Base-by-base conservation (phyloP, 2,888 invertebrate genomes). In the Limnephilus rhombicus region DNA sequence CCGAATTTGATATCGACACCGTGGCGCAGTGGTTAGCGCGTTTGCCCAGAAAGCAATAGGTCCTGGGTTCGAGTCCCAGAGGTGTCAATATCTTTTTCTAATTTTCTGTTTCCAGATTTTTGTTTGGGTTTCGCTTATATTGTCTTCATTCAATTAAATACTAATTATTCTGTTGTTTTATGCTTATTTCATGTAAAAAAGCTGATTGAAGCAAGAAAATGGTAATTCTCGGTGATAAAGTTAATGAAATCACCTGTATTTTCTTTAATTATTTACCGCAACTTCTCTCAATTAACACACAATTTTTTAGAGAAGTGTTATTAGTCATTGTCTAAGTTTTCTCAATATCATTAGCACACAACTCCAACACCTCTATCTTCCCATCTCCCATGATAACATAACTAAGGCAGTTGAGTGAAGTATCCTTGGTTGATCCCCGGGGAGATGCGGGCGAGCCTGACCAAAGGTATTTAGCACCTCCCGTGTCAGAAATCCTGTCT, bases 401-500 rank as follows among this genome's bases (percentile, higher is more conserved):
- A 68, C 68, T 68, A 68, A 68, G 68, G 68, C 68, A 86, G 45
- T 41, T 45, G 85, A 45, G 45, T 86, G 85, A 86, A 86, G 45
- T 41, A 18, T 41, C 24, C 41, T 45, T 49, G 45, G 85, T 45
- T 29, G 13, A 49, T 86, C 85, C 45, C 85, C 12, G 29, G 85
- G 85, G 85, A 45, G 41, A 41, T 86, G 85, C 45, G 85, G 85
- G 45, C 13, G n/a, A 13, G n/a, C n/a, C 87, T 87, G 68, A 87
- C 87, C 87, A 87, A 68, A 87, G 87, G 87, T 87, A 68, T 87
- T 87, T 53, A 87, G 53, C 87, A 87, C 87, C 87, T 87, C 87
- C 68, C 31, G 87, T 34, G 87, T 87, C 53, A 87, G 31, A 87
- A 29, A 87, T 53, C 87, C 45, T 41, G 68, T 68, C 68, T 68